A percentile compares a stretch with the other conserved stretches of the same genome.
Evolutionary conservation across 2,113 vertebrate genomes (phyloP).

Genomic region (Rhipidura dahli): DNA sequence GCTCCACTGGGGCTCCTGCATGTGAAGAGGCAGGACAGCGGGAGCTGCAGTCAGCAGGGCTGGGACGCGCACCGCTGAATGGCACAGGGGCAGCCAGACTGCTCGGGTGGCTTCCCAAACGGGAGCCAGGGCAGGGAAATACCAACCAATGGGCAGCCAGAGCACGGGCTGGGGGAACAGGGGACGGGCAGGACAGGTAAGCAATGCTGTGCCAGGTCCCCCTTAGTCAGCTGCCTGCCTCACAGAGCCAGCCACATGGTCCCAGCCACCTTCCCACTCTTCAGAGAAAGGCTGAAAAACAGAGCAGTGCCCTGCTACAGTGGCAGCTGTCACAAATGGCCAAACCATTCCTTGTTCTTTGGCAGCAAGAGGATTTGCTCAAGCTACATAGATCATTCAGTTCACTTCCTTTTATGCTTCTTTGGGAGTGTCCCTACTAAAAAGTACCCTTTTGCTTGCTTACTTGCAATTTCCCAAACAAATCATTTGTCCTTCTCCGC

Average conservation of each 20-base stretch:
- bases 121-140: not conserved
- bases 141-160: not conserved
- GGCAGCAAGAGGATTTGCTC: not conserved
- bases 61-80: rapidly evolving
- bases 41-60: not conserved
- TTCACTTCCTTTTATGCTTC: not conserved
- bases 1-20: not conserved
- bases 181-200: not conserved
- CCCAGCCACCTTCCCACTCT: not conserved
- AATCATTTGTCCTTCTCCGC: not conserved
- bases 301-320: not conserved
- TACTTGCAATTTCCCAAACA: not conserved
- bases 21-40: not conserved
- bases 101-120: not conserved
- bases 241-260: rapidly evolving
- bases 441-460: not conserved
- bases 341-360: not conserved
- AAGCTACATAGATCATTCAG: not conserved
- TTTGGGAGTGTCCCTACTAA: not conserved
- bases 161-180: not conserved
- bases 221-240: not conserved
- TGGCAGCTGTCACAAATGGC: rapidly evolving
- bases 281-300: not conserved
- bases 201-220: not conserved
- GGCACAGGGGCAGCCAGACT: not conserved